Evolutionary conservation across 2,113 vertebrate genomes (phyloP), one percentile per base, ranked within the genome.

Genomic region (Electrona antarctica): DNA sequence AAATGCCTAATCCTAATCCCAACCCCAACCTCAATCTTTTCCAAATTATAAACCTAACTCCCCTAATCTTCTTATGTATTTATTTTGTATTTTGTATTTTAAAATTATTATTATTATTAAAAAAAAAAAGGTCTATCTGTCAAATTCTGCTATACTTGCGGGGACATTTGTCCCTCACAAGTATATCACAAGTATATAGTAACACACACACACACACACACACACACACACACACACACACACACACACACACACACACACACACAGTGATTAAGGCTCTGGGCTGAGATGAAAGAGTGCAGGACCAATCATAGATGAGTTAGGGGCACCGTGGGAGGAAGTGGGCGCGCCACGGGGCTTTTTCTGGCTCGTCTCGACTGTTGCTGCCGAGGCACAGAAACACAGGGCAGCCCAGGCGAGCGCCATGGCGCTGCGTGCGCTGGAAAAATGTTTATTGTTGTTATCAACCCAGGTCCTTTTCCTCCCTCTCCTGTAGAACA

Each of bases 321-420:
- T 91, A 88, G 51, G 70, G 91, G 86, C 87, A 88, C 79, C 80
- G 41, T 60, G 90, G 88, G 88, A 93, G 91, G 90, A 93, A 93
- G 82, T 83, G 81, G 75, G 81, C 67, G 69, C 67, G 5, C 84
- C 87, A 88, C 67, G 33, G 79, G 86, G 87, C 79, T 88, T 41
- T 21, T 85, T 87, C 82, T 88, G 77, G 82, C 63, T 75, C 69
- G 73, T 90, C 88, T 90, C 21, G 84, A 64, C 80, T 88, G 78
- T 77, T 85, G 73, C 77, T 86, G 83, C 86, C 80, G 77, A 89
- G 89, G 88, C 64, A 60, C 49, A 58, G 12, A 2, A 41, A 41
- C 33, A 41, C n/a, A n/a, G n/a, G n/a, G n/a, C n/a, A n/a, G n/a
- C n/a, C n/a, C n/a, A n/a, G n/a, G n/a, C n/a, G n/a, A n/a, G n/a